Conservation (phyloP, 2,113 vertebrate species). For the Aegotheles bennettii region DNA sequence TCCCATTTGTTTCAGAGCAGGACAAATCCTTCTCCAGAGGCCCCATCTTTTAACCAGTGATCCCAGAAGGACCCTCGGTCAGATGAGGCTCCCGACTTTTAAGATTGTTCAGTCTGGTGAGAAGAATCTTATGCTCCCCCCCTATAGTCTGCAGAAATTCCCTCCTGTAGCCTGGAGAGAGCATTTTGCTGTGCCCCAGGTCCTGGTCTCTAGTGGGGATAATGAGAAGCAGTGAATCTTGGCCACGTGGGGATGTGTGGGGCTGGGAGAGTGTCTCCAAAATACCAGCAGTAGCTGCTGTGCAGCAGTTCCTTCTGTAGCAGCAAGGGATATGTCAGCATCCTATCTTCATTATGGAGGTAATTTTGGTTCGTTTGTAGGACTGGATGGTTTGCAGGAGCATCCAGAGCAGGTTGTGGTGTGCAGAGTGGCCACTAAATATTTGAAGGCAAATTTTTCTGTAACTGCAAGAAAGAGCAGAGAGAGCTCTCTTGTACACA, state of each 20-base stretch:
- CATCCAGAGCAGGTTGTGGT: not conserved
- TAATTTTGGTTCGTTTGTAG: not conserved
- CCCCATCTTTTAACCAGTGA: not conserved
- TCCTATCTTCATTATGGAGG: fast-evolving
- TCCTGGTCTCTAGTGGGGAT: too few species aligned
- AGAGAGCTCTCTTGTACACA: not conserved
- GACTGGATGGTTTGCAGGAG: not conserved
- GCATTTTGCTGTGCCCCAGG: not conserved
- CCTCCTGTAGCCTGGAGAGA: not conserved
- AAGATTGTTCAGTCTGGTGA: not conserved
- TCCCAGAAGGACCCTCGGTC: not conserved
- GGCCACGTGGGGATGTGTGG: fast-evolving
- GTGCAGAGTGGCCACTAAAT: not conserved
- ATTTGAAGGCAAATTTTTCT: not conserved
- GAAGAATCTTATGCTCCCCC: not conserved
- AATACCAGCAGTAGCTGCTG: not conserved
- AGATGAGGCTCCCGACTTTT: not conserved
- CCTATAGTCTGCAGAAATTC: too few species aligned
- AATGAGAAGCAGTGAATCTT: not conserved
- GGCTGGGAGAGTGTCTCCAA: not conserved
- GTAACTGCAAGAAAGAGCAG: not conserved
- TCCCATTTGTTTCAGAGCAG: not conserved
- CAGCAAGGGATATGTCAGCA: not conserved
- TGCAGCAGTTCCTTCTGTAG: not conserved
- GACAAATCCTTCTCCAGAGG: not conserved